Base-by-base conservation (phyloP, 2,888 invertebrate genomes). In the Eueremaeus valkanovi region DNA sequence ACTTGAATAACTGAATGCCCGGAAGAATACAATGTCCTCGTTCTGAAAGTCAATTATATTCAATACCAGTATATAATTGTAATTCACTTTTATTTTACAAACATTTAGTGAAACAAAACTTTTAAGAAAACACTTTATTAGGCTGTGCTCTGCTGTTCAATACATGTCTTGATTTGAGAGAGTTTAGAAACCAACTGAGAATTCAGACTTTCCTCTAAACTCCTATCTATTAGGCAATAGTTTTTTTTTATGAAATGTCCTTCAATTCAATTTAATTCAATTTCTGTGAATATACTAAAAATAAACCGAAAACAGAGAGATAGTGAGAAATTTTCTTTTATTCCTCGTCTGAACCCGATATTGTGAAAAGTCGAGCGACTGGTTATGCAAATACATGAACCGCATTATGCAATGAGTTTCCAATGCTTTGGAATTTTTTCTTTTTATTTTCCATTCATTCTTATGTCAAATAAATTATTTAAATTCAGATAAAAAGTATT, bases 311-410 rank as follows among this genome's bases (percentile, higher is more conserved):
- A 66, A 66, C 36, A 33, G 18, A 18, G 21, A 36, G n/a, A 66
- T 36, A 18, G 36, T 33, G 3, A n/a, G 3, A 29, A 63, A 18
- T 61, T 29, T 61, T 29, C 16, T 36, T 33, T 11, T 36, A 21
- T 36, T 66, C 63, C 63, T 66, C 21, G 6, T 8, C 55, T n/a
- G 27, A 58, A 8, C 16, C 24, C 24, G 21, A 9, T 49, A 2
- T 3, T 21, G 18, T 13, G 13, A 66, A 21, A 36, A 66, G 63
- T 66, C 36, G 63, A 40, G 11, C 36, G 36, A 66, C 63, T 36
- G 63, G 63, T 66, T 66, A 18, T 66, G 3, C 36, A 36, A 66
- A 66, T 66, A 66, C 63, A 66, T 66, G 36, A 66, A 66, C 63
- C 63, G 63, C 63, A 66, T 21, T 33, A 6, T 58, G 24, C 27